Evolutionary conservation across 2,888 invertebrate species (phyloP).

Genomic region (Ochropleura leucogaster): DNA sequence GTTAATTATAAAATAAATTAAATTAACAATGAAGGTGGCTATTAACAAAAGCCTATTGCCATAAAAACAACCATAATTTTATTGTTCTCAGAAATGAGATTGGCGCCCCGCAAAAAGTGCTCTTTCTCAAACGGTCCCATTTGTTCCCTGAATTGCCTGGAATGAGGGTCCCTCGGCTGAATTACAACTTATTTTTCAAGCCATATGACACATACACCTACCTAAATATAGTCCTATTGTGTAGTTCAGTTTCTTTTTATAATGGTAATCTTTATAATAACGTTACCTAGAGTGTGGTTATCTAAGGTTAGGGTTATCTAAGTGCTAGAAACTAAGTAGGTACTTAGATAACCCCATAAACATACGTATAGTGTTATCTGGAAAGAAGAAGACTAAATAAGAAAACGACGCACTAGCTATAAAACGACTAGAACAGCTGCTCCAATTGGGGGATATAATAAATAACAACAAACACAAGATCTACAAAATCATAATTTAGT

Average conservation of each 20-base stretch:
- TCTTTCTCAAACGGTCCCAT: slow-evolving; percentile 77
- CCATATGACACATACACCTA: slow-evolving; percentile 72
- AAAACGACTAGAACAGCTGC: neutral
- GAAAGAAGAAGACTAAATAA: neutral
- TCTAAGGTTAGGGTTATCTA: slow-evolving; percentile 9
- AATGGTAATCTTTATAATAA: neutral
- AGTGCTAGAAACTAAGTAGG: neutral
- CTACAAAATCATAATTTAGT: slow-evolving; percentile 1
- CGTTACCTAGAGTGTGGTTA: neutral
- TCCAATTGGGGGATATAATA: slow-evolving; percentile 15
- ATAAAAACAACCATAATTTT: slow-evolving; percentile 68
- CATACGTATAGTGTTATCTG: slow-evolving; percentile 17
- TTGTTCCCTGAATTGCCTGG: slow-evolving; percentile 76
- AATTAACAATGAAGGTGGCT: slow-evolving; percentile 29
- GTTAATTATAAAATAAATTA: slow-evolving; percentile 33
- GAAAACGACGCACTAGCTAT: slow-evolving; percentile 20
- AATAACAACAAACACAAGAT: neutral
- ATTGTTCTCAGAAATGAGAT: slow-evolving; percentile 76
- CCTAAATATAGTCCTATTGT: slow-evolving; percentile 3
- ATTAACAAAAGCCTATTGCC: slow-evolving; percentile 57
- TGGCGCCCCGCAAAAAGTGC: slow-evolving; percentile 78
- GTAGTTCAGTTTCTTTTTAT: neutral
- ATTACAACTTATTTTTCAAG: slow-evolving; percentile 80
- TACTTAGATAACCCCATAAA: slow-evolving; percentile 3
- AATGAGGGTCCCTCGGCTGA: slow-evolving; percentile 77